Percentiles rank a stretch among this genome's conserved stretches.
Evolutionary conservation across 2,113 vertebrate genomes (phyloP).

Genomic region (Chroicocephalus ridibundus): DNA sequence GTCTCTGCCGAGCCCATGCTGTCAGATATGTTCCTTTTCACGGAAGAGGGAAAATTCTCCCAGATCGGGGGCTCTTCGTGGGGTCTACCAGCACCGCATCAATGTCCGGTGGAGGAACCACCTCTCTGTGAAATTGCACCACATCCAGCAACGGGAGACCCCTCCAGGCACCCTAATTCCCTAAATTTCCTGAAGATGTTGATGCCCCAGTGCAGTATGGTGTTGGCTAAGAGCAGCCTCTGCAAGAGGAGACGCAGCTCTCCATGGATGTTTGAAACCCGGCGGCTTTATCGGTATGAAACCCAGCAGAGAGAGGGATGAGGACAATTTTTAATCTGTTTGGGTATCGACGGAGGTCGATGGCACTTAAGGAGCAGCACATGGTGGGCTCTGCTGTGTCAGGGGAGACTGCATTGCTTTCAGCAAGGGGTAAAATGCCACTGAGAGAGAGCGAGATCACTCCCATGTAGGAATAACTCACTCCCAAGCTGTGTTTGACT

Average conservation of each 20-base stretch:
- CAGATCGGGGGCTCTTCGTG: accelerated
- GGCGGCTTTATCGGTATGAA: neutral
- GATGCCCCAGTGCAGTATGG: neutral
- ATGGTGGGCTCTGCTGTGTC: neutral
- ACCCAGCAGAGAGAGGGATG: neutral
- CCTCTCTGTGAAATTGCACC: accelerated
- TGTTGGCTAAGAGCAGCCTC: neutral
- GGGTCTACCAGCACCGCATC: neutral
- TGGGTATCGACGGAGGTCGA: accelerated
- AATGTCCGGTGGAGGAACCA: accelerated
- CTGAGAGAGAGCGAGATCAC: neutral
- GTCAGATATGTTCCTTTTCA: neutral
- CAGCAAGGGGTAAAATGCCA: neutral
- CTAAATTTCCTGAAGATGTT: neutral
- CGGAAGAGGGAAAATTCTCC: neutral
- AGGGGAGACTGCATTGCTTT: neutral
- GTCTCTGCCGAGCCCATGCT: neutral
- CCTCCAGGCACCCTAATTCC: neutral
- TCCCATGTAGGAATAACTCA: accelerated
- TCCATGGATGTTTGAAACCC: neutral
- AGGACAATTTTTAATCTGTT: neutral
- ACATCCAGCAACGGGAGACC: neutral
- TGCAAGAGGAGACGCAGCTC: neutral
- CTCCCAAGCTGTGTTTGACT: neutral
- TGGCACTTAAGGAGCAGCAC: neutral